Percentiles rank a stretch among this genome's conserved stretches.
Evolutionary conservation across 2,797 vertebrate genomes (phyloP).

Genomic region (Acipenser oxyrinchus): DNA sequence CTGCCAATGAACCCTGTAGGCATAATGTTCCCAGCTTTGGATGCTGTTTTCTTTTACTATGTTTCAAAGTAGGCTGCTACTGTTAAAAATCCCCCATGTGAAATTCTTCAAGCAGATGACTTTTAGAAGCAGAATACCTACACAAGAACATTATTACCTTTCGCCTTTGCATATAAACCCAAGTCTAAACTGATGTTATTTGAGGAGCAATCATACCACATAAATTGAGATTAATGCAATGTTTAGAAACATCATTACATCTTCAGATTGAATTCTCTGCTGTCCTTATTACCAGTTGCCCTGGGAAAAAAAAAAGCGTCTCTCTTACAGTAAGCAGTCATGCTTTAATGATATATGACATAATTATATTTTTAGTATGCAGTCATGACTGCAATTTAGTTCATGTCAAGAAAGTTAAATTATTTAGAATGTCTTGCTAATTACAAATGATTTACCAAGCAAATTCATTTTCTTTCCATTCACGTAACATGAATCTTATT

Average conservation of each 20-base stretch:
- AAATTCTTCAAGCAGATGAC: no score
- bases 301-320: conserved; percentile 18
- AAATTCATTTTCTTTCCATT: conserved; percentile 18
- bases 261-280: conserved; percentile 17
- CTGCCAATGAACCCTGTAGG: no score
- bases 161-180: neutral
- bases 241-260: conserved; percentile 27
- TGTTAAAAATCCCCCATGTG: no score
- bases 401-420: conserved; percentile 30
- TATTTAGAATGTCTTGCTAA: conserved; percentile 22
- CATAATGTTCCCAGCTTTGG: no score
- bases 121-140: no score
- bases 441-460: conserved; percentile 20
- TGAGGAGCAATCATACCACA: conserved; percentile 10
- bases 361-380: conserved; percentile 29
- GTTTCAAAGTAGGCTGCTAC: no score
- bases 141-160: neutral
- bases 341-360: conserved; percentile 34
- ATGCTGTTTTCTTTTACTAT: no score
- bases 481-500: conserved; percentile 12
- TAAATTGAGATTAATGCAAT: conserved; percentile 28
- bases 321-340: conserved; percentile 18
- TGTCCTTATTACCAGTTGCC: conserved; percentile 20
- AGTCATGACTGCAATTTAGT: conserved; percentile 32
- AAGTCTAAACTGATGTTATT: conserved; percentile 10